Conservation (phyloP, 2,797 vertebrate genomes). For the Melanotaenia trifasciata region DNA sequence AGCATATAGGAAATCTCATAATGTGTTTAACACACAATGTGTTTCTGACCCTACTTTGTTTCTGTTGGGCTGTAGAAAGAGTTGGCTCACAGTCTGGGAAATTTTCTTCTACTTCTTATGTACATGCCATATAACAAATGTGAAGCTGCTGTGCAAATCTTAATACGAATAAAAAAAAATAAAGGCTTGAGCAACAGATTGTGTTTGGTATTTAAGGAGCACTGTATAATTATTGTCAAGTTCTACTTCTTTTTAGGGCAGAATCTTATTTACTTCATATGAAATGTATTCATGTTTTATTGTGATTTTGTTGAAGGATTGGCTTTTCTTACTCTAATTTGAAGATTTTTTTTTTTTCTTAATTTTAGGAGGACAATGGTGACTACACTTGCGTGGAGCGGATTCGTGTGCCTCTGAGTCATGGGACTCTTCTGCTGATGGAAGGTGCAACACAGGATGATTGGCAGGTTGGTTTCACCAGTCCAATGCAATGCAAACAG, state of each 20-base stretch:
- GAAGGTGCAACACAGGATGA: constrained; percentile 93
- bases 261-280: no score
- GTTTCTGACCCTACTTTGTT: constrained; percentile 9
- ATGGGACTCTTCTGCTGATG: constrained; percentile 93
- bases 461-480: constrained; percentile 89
- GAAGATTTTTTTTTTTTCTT: background rate
- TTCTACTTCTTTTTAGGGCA: no score
- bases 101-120: background rate
- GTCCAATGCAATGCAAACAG: background rate
- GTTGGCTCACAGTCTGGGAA: constrained; percentile 10
- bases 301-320: background rate
- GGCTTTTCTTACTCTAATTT: background rate
- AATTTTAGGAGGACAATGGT: constrained; percentile 87
- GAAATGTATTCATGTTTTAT: background rate
- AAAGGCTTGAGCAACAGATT: background rate
- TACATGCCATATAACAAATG: background rate
- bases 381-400: constrained; percentile 90
- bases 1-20: constrained; percentile 9
- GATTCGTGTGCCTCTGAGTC: constrained; percentile 88
- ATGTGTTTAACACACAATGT: constrained; percentile 1
- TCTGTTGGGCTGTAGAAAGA: background rate
- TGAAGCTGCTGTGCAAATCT: background rate
- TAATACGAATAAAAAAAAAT: constrained; percentile 6
- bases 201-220: background rate
- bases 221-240: no score